A percentile compares a stretch with the other conserved stretches of the same genome.
phyloP scores from a whole-genome alignment of 2,888 invertebrate genomes.

The Tenthredo amoena region DNA sequence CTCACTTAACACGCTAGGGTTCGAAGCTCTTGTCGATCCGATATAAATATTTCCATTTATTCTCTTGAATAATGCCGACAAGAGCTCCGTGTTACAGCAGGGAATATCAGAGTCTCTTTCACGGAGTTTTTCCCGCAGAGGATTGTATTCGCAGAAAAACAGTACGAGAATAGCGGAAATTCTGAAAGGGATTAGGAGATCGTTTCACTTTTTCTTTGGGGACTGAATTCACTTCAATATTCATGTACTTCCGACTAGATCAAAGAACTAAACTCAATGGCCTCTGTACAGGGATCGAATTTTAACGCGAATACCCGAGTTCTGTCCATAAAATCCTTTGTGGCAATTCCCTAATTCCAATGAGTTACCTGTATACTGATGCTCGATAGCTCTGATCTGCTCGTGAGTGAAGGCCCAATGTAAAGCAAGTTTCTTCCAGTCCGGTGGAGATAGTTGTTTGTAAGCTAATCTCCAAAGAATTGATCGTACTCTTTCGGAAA shows the following conservation, averaged over 20 bases:
- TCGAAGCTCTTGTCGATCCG: not conserved
- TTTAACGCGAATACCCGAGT: not conserved
- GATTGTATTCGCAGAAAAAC: not conserved
- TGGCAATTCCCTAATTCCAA: not conserved
- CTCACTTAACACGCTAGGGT: not conserved
- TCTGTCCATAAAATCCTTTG: not conserved
- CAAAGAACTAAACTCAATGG: not conserved
- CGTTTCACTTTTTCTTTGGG: not conserved
- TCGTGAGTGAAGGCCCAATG: constrained; percentile 86
- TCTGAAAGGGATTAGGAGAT: not conserved
- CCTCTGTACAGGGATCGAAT: not conserved
- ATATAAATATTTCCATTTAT: not conserved
- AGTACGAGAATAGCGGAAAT: not conserved
- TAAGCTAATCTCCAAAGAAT: constrained; percentile 81
- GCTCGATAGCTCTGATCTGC: constrained; percentile 85
- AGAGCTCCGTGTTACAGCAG: not conserved
- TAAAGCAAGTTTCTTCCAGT: constrained; percentile 84
- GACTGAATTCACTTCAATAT: not conserved
- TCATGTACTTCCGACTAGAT: not conserved
- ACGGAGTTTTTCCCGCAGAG: not conserved
- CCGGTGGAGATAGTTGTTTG: constrained; percentile 82
- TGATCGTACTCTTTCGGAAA: constrained; percentile 77
- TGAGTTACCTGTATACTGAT: constrained; percentile 84
- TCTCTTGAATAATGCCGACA: not conserved
- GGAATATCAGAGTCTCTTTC: not conserved